Evolutionary conservation across 2,888 invertebrate species (phyloP), one percentile per base, ranked within the genome.

Genomic region (Drosophila limbata): DNA sequence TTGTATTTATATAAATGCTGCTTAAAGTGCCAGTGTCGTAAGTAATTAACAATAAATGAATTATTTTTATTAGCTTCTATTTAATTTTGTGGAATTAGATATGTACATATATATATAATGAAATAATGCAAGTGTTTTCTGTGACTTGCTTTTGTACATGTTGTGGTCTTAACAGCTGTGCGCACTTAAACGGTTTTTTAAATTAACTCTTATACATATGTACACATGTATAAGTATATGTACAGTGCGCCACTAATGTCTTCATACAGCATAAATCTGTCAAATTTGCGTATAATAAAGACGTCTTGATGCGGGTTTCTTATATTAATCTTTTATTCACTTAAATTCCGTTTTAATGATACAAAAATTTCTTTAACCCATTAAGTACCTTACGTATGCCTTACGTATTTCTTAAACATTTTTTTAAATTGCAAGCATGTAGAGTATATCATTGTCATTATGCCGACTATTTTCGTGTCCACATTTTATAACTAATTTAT

Each of bases 101-200:
- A 25, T 5, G 17, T 28, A 13, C 15, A 11, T 21, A 4, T n/a
- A 15, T 47, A 3, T 9, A 2, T 50, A 8, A 21, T 2, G 25
- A 25, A 25, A 19, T 13, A 50, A 9, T 21, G 17, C 5, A 6
- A n/a, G 6, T 19, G 31, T 45, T 17, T 42, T 69, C 31, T 33
- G 50, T 8, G 47, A 40, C 35, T 57, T 37, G 25, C 19, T 56
- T 72, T 51, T 57, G 0, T 37, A 37, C 35, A 40, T 53, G 21
- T 33, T 42, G 15, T 37, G 19, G 39, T 35, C 15, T 60, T 3
- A 21, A 61, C 74, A 61, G 74, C 53, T 72, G 71, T 61, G 31
- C 19, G 21, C 52, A 42, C 39, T 53, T 60, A 13, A 48, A 33
- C 28, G 11, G 33, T 56, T 10, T 28, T 31, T 45, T 39, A 37